These are phyloP conservation scores for Oreortyx pictus DNA, from an alignment of 2,797 vertebrate species.

Conservation along the genomic window DNA sequence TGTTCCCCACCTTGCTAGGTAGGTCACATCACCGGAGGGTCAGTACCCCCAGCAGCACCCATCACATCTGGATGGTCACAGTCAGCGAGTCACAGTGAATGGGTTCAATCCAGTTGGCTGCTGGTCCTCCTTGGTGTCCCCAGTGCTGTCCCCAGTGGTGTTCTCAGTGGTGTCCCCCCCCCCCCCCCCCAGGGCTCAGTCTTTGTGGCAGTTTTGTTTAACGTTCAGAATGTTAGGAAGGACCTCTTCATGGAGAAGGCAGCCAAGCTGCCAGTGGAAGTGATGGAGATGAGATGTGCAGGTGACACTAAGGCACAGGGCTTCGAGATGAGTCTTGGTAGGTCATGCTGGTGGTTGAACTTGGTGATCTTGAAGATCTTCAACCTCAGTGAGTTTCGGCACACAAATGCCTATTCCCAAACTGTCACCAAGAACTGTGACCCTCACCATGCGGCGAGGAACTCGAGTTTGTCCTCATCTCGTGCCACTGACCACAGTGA, in stretches of 20 bases:
- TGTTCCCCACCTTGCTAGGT: background rate
- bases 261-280: background rate
- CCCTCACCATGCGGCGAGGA: accelerated
- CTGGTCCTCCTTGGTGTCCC: background rate
- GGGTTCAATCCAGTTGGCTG: background rate
- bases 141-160: no score
- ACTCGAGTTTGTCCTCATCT: accelerated
- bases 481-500: accelerated
- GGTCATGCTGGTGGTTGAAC: background rate
- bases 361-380: background rate
- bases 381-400: no score
- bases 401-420: background rate
- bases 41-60: accelerated
- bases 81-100: background rate
- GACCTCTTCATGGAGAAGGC: background rate
- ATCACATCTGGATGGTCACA: background rate
- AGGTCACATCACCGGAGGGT: background rate
- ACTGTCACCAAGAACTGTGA: accelerated
- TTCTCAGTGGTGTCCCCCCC: no score
- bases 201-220: no score
- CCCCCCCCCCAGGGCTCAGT: no score
- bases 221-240: background rate
- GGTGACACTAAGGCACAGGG: background rate
- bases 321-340: background rate
- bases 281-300: background rate